phyloP scores from a whole-genome alignment of 2,888 invertebrate genomes.

The Xylota sylvarum region DNA sequence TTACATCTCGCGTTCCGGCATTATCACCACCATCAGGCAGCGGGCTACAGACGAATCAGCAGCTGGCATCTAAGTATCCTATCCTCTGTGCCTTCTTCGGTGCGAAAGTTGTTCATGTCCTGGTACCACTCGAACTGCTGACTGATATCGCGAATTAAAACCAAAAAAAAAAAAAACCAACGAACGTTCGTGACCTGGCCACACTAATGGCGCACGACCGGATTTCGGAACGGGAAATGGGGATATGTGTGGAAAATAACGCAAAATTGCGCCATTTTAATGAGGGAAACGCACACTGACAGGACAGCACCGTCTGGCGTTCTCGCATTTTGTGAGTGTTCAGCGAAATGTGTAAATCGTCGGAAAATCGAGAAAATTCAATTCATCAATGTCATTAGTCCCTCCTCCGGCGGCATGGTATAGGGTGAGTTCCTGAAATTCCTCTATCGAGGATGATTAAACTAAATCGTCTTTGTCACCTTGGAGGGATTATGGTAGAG shows the following conservation, averaged over 20 bases:
- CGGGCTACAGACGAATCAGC: slow-evolving; percentile 15
- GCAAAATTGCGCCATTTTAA: slow-evolving; percentile 52
- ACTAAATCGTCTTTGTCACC: slow-evolving; percentile 61
- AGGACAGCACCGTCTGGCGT: background rate
- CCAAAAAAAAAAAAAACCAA: background rate
- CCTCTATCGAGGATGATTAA: slow-evolving; percentile 41
- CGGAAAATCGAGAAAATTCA: slow-evolving; percentile 51
- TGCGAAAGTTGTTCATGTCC: slow-evolving; percentile 11
- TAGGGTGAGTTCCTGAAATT: slow-evolving; percentile 22
- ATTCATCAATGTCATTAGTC: slow-evolving; percentile 70
- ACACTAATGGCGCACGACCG: slow-evolving; percentile 44
- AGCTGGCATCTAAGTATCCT: slow-evolving; percentile 51
- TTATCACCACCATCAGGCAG: slow-evolving; percentile 52
- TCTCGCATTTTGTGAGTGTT: slow-evolving; percentile 24
- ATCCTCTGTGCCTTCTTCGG: slow-evolving; percentile 18
- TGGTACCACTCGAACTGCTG: slow-evolving; percentile 10
- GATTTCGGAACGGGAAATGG: slow-evolving; percentile 17
- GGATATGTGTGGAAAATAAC: slow-evolving; percentile 25
- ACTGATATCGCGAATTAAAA: slow-evolving; percentile 18
- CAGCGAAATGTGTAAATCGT: slow-evolving; percentile 23
- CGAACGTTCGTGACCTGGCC: slow-evolving; percentile 1
- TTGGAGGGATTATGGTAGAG: slow-evolving; percentile 29
- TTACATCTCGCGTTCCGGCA: slow-evolving; percentile 73
- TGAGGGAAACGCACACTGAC: slow-evolving; percentile 42
- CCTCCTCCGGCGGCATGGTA: background rate